Evolutionary conservation across 2,888 invertebrate species (phyloP), one percentile per base, ranked within the genome.

Genomic region (Crepidodera aurea): DNA sequence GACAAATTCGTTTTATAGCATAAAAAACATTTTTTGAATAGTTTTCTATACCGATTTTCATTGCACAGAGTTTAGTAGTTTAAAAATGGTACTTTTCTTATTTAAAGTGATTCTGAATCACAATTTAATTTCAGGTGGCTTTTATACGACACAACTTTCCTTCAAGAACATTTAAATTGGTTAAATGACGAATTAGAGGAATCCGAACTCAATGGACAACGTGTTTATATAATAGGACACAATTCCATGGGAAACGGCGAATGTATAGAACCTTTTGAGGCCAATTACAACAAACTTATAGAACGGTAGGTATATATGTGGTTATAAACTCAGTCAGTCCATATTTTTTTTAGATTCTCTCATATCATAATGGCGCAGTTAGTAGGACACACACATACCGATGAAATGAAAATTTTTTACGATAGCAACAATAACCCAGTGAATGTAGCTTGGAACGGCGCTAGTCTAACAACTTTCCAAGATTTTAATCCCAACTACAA

Each of bases 181-280:
- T 79, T 97, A 37, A 86, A 90, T 27, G 60, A 70, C 7, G 69
- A 72, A 29, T 62, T 78, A 34, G 37, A 51, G 10, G 62, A 70
- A 48, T 76, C 78, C 2, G 78, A 96, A 78, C 74, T 79, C 32
- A 84, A 85, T 1, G 85, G 85, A 0, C 93, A 94, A 75, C 69
- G 68, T 74, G 96, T 96, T 0, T 94, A 95, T 74, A 89, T 97
- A 48, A 79, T 96, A 22, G 86, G 89, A 0, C 96, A 97, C 74
- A 87, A 96, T 48, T 93, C 94, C 0, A 87, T 92, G 0, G 93
- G 92, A 4, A 83, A 84, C 1, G 75, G 80, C 10, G 88, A 89
- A 65, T 89, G 93, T 56, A 84, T 88, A 53, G 80, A 84, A 39
- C 85, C 88, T 0, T 96, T 93, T 91, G 71, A 69, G 40, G 82